Conservation (phyloP, 2,888 invertebrate genomes). For the Atherix ibis region DNA sequence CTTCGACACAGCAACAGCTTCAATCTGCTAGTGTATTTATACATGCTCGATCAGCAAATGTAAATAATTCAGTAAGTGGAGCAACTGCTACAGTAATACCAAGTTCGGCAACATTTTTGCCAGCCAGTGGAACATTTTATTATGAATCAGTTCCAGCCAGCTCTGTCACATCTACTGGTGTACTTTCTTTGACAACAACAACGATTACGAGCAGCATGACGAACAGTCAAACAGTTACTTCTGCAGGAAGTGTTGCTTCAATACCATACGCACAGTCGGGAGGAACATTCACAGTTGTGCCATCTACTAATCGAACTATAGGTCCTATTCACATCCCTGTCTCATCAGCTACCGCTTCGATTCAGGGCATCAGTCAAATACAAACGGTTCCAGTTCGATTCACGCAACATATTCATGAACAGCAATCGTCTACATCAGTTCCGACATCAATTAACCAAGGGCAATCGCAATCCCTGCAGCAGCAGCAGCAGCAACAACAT, state of each 20-base stretch:
- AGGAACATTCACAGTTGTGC: slow-evolving; percentile 30
- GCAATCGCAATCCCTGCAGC: background rate
- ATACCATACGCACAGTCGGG: slow-evolving; percentile 21
- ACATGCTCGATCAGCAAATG: slow-evolving; percentile 19
- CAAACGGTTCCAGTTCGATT: slow-evolving; percentile 16
- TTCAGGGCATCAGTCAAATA: slow-evolving; percentile 16
- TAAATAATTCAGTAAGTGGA: slow-evolving; percentile 12
- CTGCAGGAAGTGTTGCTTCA: slow-evolving; percentile 21
- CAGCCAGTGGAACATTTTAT: slow-evolving; percentile 28
- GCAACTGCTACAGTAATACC: slow-evolving; percentile 16
- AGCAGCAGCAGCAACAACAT: slow-evolving; percentile 9
- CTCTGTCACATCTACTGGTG: slow-evolving; percentile 25
- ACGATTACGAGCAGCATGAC: slow-evolving; percentile 25
- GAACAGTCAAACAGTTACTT: slow-evolving; percentile 17
- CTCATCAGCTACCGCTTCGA: slow-evolving; percentile 10
- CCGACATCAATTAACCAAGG: background rate
- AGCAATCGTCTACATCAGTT: background rate
- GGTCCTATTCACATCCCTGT: slow-evolving; percentile 25
- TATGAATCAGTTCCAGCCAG: slow-evolving; percentile 30
- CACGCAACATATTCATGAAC: slow-evolving; percentile 1
- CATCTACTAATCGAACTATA: slow-evolving; percentile 19
- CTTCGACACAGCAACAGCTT: slow-evolving; percentile 10
- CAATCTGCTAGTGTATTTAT: slow-evolving; percentile 19
- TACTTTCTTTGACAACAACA: slow-evolving; percentile 28
- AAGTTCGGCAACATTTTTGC: slow-evolving; percentile 19